Evolutionary conservation across 2,888 invertebrate species (phyloP).

Genomic region (Subacronicta megacephala): DNA sequence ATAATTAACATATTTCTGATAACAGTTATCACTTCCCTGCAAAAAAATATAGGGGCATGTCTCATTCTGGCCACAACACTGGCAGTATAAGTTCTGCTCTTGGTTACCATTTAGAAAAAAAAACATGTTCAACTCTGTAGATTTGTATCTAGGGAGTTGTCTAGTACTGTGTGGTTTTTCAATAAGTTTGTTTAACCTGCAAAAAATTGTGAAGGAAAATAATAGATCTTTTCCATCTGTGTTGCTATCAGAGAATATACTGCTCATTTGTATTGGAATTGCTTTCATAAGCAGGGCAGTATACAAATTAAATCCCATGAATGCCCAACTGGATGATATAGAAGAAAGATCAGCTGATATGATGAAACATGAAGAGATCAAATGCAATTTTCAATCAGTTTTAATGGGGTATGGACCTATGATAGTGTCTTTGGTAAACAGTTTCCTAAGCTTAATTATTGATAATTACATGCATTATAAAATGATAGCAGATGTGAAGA

Average conservation of each 20-base stretch:
- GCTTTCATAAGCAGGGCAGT: constrained; percentile 74
- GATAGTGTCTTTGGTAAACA: constrained; percentile 80
- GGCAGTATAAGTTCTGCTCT: constrained; percentile 10
- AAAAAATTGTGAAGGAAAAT: constrained; percentile 69
- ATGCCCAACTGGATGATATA: constrained; percentile 64
- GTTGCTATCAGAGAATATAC: constrained; percentile 80
- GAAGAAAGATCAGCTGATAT: constrained; percentile 64
- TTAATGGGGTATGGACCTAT: constrained; percentile 80
- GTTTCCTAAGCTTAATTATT: constrained; percentile 79
- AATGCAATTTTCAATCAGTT: constrained; percentile 72
- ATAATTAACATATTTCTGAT: constrained; percentile 80
- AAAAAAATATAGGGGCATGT: constrained; percentile 73
- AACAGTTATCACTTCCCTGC: constrained; percentile 62
- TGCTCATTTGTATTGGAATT: constrained; percentile 79
- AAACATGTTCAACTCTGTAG: constrained; percentile 73
- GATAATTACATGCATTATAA: constrained; percentile 84
- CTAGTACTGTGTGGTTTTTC: constrained; percentile 77
- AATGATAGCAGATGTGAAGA: constrained; percentile 70
- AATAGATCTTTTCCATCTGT: constrained; percentile 69
- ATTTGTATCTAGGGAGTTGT: constrained; percentile 79
- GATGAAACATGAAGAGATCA: constrained; percentile 48
- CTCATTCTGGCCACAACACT: constrained; percentile 53
- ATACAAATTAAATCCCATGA: constrained; percentile 66
- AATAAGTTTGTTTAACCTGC: constrained; percentile 77
- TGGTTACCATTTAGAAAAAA: background rate